Base-by-base conservation (phyloP, 1,140 invertebrate species). In the Pseudomyrmex concolor region DNA sequence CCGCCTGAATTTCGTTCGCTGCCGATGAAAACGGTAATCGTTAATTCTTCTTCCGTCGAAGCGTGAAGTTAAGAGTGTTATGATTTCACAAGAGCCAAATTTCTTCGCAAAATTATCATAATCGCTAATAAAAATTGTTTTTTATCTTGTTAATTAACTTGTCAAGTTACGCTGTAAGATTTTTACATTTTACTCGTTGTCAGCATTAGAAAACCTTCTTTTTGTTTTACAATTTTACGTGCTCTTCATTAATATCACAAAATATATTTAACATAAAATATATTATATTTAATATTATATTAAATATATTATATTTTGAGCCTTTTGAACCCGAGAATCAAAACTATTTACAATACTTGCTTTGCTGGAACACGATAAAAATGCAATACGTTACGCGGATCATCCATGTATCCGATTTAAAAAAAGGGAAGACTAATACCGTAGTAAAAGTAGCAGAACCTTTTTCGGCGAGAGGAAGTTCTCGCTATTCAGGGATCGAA, bases 1-100 rank as follows among this genome's bases (percentile, higher is more conserved):
- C 15, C 64, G 43, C n/a, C 19, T 59, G 55, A 9, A 59, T 71
- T 80, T 80, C 15, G 19, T 45, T 78, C 54, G 19, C 15, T 55
- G 22, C 12, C 15, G 64, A 43, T 25, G 9, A 43, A 66, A 17
- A 48, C 54, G 25, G 54, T 67, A 67, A 77, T 25, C 25, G 19
- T 10, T 63, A 2, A 17, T 19, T 64, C 22, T 12, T 25, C n/a
- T 66, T 66, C 63, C 17, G 10, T 48, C 45, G 3, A 77, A 34
- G 34, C 67, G 54, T 19, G 13, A 66, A 19, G 62, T 34, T 34
- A 51, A 2, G 9, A 8, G 25, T 66, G 9, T 67, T 54, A 10
- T 15, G 17, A 51, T 12, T 50, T 51, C 12, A 43, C 48, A 67
- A 15, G 17, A 17, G 1, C 19, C 12, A 5, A 77, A 19, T 10